Evolutionary conservation across 2,113 vertebrate species (phyloP).

Genomic region (Chelonoidis abingdonii): DNA sequence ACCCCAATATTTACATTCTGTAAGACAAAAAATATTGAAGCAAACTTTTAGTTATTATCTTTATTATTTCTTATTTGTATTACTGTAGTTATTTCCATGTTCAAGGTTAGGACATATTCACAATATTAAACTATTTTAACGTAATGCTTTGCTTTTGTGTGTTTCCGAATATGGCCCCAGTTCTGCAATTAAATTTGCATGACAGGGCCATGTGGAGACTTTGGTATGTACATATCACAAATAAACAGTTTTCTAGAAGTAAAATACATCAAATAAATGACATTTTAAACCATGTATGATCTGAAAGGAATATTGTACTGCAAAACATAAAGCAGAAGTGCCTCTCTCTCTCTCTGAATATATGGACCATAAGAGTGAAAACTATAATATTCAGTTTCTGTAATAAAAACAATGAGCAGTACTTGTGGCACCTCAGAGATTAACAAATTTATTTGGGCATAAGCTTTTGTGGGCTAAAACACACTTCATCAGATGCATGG

Average conservation of each 20-base stretch:
- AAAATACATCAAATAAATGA: background rate
- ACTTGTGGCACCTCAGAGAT: too few species aligned
- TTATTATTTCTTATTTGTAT: background rate
- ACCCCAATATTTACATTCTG: constrained; percentile 89
- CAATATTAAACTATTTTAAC: background rate
- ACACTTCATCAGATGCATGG: too few species aligned
- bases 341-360: background rate
- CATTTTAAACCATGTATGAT: background rate
- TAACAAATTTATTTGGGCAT: too few species aligned
- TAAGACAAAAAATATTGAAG: constrained; percentile 12
- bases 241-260: background rate
- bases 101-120: rapidly evolving
- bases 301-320: background rate
- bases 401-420: background rate
- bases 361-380: background rate
- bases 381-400: background rate
- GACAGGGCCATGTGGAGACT: background rate
- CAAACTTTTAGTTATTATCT: rapidly evolving
- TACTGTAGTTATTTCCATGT: background rate
- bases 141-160: background rate
- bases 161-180: background rate
- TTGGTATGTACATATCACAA: rapidly evolving
- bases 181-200: background rate
- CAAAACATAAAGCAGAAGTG: background rate
- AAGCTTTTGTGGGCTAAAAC: too few species aligned